Percentiles rank a stretch among this genome's conserved stretches.
These are phyloP conservation scores for Drosophila micromelanica DNA, from an alignment of 1,140 invertebrate genomes.

Conservation along the genomic window DNA sequence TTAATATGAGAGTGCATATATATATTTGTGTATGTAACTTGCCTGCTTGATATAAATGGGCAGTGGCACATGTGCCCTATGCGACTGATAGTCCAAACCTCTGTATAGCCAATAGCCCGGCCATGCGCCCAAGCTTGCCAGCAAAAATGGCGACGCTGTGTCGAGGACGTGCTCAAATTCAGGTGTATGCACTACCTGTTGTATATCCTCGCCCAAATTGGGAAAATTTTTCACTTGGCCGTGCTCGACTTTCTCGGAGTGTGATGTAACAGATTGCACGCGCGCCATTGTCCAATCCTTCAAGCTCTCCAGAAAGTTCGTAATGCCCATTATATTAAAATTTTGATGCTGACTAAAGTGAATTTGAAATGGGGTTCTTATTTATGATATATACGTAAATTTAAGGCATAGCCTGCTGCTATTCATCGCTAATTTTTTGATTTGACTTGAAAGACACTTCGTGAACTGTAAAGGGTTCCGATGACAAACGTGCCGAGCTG, in stretches of 20 bases:
- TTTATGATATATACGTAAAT: background rate
- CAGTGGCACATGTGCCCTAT: conserved; percentile 56
- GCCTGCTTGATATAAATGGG: conserved; percentile 70
- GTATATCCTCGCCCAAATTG: conserved; percentile 64
- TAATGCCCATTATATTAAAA: conserved; percentile 41
- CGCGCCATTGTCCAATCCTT: conserved; percentile 32
- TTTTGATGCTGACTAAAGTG: background rate
- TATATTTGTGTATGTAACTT: background rate
- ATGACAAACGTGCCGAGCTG: background rate
- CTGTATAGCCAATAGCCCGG: conserved; percentile 71
- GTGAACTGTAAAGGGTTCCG: conserved; percentile 16
- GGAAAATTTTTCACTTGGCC: conserved; percentile 4
- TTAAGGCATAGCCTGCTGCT: conserved; percentile 23
- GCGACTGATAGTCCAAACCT: conserved; percentile 65
- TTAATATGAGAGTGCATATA: background rate
- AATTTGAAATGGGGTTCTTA: background rate
- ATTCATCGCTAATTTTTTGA: background rate
- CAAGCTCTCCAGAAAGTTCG: conserved; percentile 6
- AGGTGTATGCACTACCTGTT: conserved; percentile 49
- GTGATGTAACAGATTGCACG: background rate
- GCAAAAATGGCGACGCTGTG: conserved; percentile 53
- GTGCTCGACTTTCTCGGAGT: background rate
- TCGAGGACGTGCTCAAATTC: conserved; percentile 47
- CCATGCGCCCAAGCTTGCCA: conserved; percentile 66
- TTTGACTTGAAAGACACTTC: conserved; percentile 15